Conservation (phyloP, 2,888 invertebrate genomes). For the Dastarcus helophoroides region DNA sequence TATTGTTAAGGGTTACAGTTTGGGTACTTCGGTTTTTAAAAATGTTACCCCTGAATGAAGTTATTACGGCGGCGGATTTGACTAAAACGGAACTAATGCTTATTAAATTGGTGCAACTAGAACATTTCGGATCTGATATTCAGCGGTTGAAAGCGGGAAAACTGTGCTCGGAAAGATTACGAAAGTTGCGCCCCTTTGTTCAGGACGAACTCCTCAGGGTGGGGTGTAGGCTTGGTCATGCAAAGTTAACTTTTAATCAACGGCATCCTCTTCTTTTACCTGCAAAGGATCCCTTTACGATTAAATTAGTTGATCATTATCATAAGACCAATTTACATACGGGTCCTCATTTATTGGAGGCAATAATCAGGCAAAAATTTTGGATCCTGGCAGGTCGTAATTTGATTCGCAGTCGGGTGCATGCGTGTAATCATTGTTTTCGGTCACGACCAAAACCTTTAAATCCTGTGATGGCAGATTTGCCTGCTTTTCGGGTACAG, state of each 20-base stretch:
- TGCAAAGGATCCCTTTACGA: neutral
- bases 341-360: slow-evolving; percentile 13
- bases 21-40: too few species aligned
- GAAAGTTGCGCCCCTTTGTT: too few species aligned
- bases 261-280: slow-evolving; percentile 3
- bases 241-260: slow-evolving; percentile 1
- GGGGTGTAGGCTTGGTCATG: too few species aligned
- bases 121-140: too few species aligned
- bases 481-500: slow-evolving; percentile 11
- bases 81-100: too few species aligned
- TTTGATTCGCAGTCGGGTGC: slow-evolving; percentile 1
- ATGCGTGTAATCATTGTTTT: slow-evolving; percentile 5
- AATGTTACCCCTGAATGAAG: too few species aligned
- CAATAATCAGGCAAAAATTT: slow-evolving; percentile 14
- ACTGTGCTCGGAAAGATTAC: too few species aligned
- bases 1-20: too few species aligned
- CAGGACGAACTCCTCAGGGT: too few species aligned
- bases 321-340: slow-evolving; percentile 14
- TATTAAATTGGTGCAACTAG: too few species aligned
- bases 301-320: slow-evolving; percentile 11
- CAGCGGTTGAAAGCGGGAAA: too few species aligned
- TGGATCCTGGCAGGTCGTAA: slow-evolving; percentile 15
- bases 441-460: slow-evolving; percentile 7
- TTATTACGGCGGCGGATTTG: too few species aligned
- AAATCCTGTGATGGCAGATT: slow-evolving; percentile 12